Percentiles rank a stretch among this genome's conserved stretches.
Conservation (phyloP, 2,797 vertebrate species). For the Ambastaia sidthimunki region DNA sequence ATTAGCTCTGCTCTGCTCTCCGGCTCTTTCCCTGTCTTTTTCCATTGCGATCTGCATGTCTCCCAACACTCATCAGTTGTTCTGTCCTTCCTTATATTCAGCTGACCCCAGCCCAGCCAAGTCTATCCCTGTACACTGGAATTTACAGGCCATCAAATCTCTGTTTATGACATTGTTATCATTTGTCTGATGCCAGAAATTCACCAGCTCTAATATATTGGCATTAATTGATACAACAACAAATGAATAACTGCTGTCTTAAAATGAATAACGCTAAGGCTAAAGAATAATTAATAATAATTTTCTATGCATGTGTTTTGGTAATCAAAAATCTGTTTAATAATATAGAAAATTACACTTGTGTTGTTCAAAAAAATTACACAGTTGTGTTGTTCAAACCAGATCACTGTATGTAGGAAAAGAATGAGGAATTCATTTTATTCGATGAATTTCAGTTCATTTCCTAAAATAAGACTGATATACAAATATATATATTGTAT, state of each 20-base stretch:
- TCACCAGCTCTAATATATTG: conserved; percentile 11
- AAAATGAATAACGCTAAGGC: too few species aligned
- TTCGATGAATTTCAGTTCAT: too few species aligned
- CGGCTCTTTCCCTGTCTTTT: conserved; percentile 49
- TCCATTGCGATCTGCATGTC: conserved; percentile 52
- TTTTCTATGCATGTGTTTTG: too few species aligned
- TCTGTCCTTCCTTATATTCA: conserved; percentile 44
- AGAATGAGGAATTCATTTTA: too few species aligned
- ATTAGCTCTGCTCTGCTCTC: conserved; percentile 51
- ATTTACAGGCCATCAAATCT: conserved; percentile 33
- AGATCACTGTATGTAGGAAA: too few species aligned
- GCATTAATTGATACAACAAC: not conserved
- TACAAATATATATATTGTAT: too few species aligned
- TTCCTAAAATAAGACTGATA: too few species aligned
- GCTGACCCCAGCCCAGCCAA: conserved; percentile 30
- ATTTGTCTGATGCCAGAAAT: conserved; percentile 12
- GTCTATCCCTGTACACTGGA: conserved; percentile 35
- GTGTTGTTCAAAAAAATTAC: too few species aligned
- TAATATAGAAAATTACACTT: too few species aligned
- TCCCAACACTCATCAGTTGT: conserved; percentile 55
- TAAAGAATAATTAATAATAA: too few species aligned
- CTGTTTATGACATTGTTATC: conserved; percentile 42
- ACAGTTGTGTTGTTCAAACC: too few species aligned
- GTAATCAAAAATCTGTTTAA: too few species aligned
- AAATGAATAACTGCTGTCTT: not conserved